Conservation (phyloP, 64 coral and sea anemone species). For the Porites australiensis region DNA sequence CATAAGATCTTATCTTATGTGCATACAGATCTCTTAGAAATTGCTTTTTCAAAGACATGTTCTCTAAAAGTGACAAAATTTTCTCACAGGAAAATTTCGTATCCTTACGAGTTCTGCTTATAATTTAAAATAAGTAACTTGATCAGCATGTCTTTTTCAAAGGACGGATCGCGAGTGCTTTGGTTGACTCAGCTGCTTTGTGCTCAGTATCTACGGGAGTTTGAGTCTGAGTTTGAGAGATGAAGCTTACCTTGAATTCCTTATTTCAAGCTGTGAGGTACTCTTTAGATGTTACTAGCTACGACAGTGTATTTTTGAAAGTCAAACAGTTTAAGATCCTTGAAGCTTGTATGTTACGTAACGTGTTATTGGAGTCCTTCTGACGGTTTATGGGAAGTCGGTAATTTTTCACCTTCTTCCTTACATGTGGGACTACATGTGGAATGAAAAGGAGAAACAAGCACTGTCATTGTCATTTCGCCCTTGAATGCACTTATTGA, state of each 20-base stretch:
- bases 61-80: background rate
- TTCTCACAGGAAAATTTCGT: background rate
- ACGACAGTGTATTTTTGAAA: slow-evolving; percentile 30
- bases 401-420: slow-evolving; percentile 47
- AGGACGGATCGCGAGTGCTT: too few relatives aligned
- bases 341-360: slow-evolving; percentile 27
- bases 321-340: slow-evolving; percentile 23
- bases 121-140: background rate
- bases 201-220: background rate
- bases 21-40: too few relatives aligned
- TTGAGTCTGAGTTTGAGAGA: background rate
- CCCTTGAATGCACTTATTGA: slow-evolving; percentile 37
- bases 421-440: slow-evolving; percentile 1
- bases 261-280: slow-evolving; percentile 20
- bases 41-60: too few relatives aligned
- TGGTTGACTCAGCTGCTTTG: background rate
- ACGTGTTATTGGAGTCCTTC: slow-evolving; percentile 29
- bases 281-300: background rate
- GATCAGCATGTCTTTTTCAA: background rate
- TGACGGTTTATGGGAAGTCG: slow-evolving; percentile 50
- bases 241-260: background rate
- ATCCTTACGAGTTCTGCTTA: background rate
- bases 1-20: too few relatives aligned
- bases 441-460: background rate
- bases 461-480: background rate